Evolutionary conservation across 2,113 vertebrate genomes (phyloP).

Genomic region (Anarrhichthys ocellatus): DNA sequence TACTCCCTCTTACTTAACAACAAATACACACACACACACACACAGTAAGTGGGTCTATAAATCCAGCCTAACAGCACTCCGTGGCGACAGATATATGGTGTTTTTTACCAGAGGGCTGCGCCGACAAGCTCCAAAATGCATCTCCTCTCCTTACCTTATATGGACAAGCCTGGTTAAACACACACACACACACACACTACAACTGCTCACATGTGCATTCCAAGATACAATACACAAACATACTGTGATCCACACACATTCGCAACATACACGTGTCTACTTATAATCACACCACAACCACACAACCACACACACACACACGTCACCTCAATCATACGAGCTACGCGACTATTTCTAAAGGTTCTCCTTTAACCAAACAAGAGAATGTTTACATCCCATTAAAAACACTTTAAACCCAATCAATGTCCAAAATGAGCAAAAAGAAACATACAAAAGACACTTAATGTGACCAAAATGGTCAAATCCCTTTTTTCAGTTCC

Average conservation of each 20-base stretch:
- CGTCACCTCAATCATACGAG: not conserved
- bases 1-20: not conserved
- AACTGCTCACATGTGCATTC: not conserved
- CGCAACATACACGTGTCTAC: not conserved
- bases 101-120: conserved; percentile 44
- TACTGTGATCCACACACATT: not conserved
- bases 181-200: conserved; percentile 14
- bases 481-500: not conserved
- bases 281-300: not conserved
- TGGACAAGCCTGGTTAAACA: conserved; percentile 56
- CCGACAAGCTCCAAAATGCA: conserved; percentile 46
- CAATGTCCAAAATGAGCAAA: not conserved
- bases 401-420: not conserved
- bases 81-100: conserved; percentile 56
- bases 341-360: not conserved
- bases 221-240: not conserved
- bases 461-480: not conserved
- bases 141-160: conserved; percentile 58
- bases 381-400: not conserved
- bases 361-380: not conserved
- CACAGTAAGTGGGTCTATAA: conserved; percentile 38
- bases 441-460: not conserved
- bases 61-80: conserved; percentile 27
- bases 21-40: conserved; percentile 27
- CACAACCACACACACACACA: conserved; percentile 1